Conservation (phyloP, 2,797 vertebrate genomes). For the Nyctibius grandis region DNA sequence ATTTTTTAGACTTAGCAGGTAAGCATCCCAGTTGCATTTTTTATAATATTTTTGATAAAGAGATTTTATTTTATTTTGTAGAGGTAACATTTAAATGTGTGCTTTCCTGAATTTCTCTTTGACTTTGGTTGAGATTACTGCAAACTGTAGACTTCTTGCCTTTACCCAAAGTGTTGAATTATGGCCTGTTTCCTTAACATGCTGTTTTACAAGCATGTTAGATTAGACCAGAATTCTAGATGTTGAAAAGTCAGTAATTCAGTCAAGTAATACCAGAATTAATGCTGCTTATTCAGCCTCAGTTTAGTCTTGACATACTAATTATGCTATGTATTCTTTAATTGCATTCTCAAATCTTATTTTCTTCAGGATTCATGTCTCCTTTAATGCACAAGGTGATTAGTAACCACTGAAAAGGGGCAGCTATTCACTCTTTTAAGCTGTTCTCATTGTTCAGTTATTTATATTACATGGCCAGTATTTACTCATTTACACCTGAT, state of each 20-base stretch:
- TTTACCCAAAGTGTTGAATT: neutral
- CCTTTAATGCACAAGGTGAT: neutral
- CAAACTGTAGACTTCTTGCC: neutral
- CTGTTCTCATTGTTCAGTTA: neutral
- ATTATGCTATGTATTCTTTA: conserved; percentile 8
- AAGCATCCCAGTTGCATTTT: neutral
- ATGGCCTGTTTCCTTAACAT: neutral
- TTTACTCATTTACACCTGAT: neutral
- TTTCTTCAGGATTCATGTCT: conserved; percentile 10
- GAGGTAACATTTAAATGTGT: neutral
- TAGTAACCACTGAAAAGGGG: neutral
- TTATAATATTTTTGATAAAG: neutral
- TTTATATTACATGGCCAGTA: neutral
- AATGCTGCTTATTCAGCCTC: neutral
- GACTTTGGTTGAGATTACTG: neutral
- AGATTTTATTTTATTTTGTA: neutral
- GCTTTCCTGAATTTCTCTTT: neutral
- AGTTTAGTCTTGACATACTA: neutral
- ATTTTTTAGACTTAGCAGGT: neutral
- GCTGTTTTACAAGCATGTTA: neutral
- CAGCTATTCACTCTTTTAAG: neutral
- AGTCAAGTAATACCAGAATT: neutral
- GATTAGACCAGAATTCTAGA: neutral
- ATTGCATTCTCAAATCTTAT: conserved; percentile 7
- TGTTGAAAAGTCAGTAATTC: conserved; percentile 10